These are phyloP conservation scores for Siphlonurus alternatus DNA, from an alignment of 2,888 invertebrate species.

Conservation along the genomic window DNA sequence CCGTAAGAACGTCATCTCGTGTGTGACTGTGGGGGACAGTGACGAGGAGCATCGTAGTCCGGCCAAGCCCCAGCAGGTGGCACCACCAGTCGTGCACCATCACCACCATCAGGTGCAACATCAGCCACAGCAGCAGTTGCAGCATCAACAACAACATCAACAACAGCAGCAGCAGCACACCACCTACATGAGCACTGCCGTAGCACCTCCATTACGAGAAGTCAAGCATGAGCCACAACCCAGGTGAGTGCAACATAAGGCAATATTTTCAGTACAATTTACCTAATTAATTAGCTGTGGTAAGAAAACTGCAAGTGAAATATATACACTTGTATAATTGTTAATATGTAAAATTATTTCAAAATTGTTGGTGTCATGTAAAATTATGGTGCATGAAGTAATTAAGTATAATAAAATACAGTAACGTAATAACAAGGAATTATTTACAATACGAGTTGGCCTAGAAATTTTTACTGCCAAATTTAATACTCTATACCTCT, in stretches of 20 bases:
- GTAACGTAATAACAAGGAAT: no score
- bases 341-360: no score
- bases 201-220: constrained; percentile 14
- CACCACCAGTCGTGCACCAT: constrained; percentile 2
- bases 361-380: no score
- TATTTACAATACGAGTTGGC: no score
- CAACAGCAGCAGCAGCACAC: constrained; percentile 18
- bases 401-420: no score
- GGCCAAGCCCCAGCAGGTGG: constrained; percentile 18
- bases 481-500: no score
- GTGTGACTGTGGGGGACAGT: constrained; percentile 60
- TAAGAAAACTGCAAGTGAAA: no score
- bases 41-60: constrained; percentile 47
- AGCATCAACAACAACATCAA: constrained; percentile 17
- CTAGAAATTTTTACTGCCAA: no score
- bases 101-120: constrained; percentile 18
- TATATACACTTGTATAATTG: no score
- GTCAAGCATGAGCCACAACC: constrained; percentile 31
- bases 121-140: constrained; percentile 19
- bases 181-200: background rate
- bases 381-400: no score
- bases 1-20: constrained; percentile 57
- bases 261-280: background rate
- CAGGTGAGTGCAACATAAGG: constrained; percentile 7
- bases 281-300: no score